These are phyloP conservation scores for Trematomus bernacchii DNA, from an alignment of 2,797 vertebrate species.

Conservation along the genomic window DNA sequence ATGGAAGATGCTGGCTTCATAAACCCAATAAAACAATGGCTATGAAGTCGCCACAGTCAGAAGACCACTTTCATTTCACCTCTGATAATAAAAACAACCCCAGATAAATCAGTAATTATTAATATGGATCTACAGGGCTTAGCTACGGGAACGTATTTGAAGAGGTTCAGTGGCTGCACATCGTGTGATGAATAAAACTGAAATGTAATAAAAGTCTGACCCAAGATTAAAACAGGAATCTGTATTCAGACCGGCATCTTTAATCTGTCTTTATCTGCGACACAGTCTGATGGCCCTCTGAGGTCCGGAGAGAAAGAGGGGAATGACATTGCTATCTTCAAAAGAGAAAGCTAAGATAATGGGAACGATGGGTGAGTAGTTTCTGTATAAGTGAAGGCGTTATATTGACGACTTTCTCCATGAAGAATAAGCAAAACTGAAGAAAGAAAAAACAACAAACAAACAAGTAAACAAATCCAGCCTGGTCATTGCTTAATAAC, in stretches of 20 bases:
- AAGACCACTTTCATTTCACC: not conserved
- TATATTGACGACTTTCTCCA: no score
- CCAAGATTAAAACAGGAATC: not conserved
- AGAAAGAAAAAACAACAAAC: no score
- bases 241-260: not conserved
- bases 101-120: conserved; percentile 24
- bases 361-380: no score
- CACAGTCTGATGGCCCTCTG: not conserved
- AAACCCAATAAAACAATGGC: no score
- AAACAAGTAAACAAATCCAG: no score
- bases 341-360: not conserved
- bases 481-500: no score
- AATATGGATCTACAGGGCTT: conserved; percentile 4
- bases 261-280: not conserved
- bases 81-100: not conserved
- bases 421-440: no score
- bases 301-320: not conserved
- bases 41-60: not conserved
- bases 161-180: not conserved
- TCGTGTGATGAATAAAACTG: not conserved
- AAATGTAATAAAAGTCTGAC: not conserved
- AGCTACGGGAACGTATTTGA: conserved; percentile 14
- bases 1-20: not conserved
- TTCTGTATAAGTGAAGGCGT: no score
- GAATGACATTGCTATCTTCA: not conserved